phyloP scores from a whole-genome alignment of 92 coral and sea anemone species.

The Epizoanthus stellaris region DNA sequence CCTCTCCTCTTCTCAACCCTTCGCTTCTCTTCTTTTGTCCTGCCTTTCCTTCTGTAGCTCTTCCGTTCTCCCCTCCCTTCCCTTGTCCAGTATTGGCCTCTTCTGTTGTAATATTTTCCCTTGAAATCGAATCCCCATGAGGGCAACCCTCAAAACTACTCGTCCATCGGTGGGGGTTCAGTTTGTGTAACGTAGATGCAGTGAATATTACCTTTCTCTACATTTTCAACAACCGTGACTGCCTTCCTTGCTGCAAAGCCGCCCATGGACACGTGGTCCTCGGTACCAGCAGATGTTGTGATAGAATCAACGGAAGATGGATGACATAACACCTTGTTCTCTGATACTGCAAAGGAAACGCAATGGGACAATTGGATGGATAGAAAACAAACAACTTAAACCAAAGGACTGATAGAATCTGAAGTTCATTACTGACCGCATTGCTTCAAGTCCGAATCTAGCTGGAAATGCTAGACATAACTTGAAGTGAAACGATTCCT shows the following conservation, averaged over 20 bases:
- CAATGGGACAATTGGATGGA: not conserved
- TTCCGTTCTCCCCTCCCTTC: not conserved
- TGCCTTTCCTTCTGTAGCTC: not conserved
- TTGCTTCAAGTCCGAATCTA: not conserved
- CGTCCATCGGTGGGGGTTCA: too few relatives aligned
- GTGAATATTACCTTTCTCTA: constrained; percentile 79
- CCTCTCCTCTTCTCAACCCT: not conserved
- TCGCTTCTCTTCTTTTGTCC: not conserved
- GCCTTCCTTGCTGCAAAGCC: constrained; percentile 97
- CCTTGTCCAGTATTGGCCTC: not conserved
- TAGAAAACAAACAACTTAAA: not conserved
- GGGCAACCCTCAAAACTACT: too few relatives aligned
- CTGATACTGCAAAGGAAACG: constrained; percentile 43
- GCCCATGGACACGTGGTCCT: constrained; percentile 62
- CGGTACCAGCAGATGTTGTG: constrained; percentile 48
- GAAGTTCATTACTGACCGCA: not conserved
- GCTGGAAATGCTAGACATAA: not conserved
- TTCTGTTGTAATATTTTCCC: not conserved
- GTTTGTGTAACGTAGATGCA: too few relatives aligned
- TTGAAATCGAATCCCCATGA: too few relatives aligned
- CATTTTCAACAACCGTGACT: constrained; percentile 85
- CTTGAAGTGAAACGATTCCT: too few relatives aligned
- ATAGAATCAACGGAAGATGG: constrained; percentile 50
- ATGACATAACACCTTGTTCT: constrained; percentile 48
- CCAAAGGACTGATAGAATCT: not conserved